Percentiles rank a stretch among this genome's conserved stretches.
These are phyloP conservation scores for Synanthedon andrenaeformis DNA, from an alignment of 2,888 invertebrate species.

Conservation along the genomic window DNA sequence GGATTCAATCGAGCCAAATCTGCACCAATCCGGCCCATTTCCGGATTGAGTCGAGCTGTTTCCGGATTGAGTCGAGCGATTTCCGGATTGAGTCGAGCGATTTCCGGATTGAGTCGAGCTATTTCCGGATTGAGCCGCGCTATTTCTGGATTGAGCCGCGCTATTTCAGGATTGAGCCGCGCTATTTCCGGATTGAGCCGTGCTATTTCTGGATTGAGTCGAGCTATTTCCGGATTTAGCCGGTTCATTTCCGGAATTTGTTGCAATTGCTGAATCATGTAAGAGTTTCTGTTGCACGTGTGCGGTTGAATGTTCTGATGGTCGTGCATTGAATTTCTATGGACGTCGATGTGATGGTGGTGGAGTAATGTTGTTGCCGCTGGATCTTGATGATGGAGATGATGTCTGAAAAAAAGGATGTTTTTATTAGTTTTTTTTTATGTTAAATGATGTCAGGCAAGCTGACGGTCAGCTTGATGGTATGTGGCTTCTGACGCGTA, in stretches of 20 bases:
- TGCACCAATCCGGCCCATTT: conserved; percentile 13
- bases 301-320: conserved; percentile 31
- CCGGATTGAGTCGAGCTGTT: conserved; percentile 16
- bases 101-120: conserved; percentile 24
- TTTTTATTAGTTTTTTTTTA: neutral
- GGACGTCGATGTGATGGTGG: conserved; percentile 53
- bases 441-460: neutral
- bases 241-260: conserved; percentile 17
- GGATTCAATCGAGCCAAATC: conserved; percentile 7
- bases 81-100: conserved; percentile 22
- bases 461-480: too few species aligned
- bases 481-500: too few species aligned
- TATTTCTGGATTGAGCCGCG: conserved; percentile 21
- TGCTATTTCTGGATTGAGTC: conserved; percentile 23
- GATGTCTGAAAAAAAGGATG: conserved; percentile 34
- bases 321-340: conserved; percentile 33
- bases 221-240: conserved; percentile 14
- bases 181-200: conserved; percentile 16
- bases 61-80: conserved; percentile 20
- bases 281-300: conserved; percentile 39
- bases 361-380: conserved; percentile 56
- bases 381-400: conserved; percentile 54
- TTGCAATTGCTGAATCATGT: conserved; percentile 26
- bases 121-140: conserved; percentile 24
- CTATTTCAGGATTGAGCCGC: conserved; percentile 21